Percentiles rank a stretch among this genome's conserved stretches.
Evolutionary conservation across 2,888 invertebrate genomes (phyloP).

Genomic region (Callyntrura sp.): DNA sequence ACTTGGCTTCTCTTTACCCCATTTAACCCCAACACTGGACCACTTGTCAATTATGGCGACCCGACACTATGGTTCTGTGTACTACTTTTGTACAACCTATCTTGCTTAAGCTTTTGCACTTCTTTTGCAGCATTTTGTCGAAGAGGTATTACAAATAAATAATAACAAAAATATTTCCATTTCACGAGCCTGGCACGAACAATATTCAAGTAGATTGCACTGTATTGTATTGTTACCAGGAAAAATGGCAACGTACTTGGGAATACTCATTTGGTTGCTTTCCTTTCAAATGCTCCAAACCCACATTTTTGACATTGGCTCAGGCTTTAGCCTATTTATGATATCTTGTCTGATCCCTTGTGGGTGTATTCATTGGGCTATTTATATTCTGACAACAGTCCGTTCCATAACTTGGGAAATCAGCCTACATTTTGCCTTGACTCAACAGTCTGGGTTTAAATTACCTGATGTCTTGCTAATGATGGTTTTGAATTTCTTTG

Average conservation of each 20-base stretch:
- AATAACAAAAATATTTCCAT: too few relatives aligned
- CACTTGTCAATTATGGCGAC: slow-evolving; percentile 58
- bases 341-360: slow-evolving; percentile 67
- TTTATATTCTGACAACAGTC: slow-evolving; percentile 48
- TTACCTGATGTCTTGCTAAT: slow-evolving; percentile 52
- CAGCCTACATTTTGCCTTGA: neutral
- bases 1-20: slow-evolving; percentile 38
- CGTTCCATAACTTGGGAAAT: slow-evolving; percentile 47
- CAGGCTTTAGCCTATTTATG: slow-evolving; percentile 35
- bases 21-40: slow-evolving; percentile 35
- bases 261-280: slow-evolving; percentile 68
- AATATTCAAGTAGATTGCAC: neutral
- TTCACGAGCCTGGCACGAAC: neutral
- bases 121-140: slow-evolving; percentile 71
- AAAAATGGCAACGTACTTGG: slow-evolving; percentile 66
- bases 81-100: slow-evolving; percentile 49
- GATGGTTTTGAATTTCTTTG: slow-evolving; percentile 57
- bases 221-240: slow-evolving; percentile 30
- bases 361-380: slow-evolving; percentile 69
- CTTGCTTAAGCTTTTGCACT: slow-evolving; percentile 56
- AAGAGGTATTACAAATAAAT: slow-evolving; percentile 36
- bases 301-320: slow-evolving; percentile 27
- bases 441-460: slow-evolving; percentile 25
- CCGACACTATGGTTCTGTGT: slow-evolving; percentile 54
- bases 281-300: slow-evolving; percentile 65